phyloP scores from a whole-genome alignment of 2,888 invertebrate species.

The Cremastinae sp. region DNA sequence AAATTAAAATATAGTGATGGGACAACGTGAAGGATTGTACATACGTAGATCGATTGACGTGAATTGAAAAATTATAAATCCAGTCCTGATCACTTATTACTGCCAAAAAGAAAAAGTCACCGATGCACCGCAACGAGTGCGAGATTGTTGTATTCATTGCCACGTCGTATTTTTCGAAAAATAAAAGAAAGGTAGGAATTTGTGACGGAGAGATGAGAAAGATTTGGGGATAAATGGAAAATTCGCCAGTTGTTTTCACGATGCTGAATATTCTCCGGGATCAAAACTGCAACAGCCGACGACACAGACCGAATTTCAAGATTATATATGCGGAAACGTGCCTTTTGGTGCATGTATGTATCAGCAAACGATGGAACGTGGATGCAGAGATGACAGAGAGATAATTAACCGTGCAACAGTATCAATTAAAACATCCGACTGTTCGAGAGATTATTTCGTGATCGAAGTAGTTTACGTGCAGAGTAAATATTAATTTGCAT shows the following conservation, averaged over 20 bases:
- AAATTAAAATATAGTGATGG: constrained; percentile 29
- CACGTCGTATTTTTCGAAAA: constrained; percentile 4
- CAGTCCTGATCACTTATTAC: constrained; percentile 36
- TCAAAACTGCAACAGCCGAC: constrained; percentile 22
- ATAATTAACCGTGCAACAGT: not conserved
- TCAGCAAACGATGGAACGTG: constrained; percentile 23
- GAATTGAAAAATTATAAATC: constrained; percentile 38
- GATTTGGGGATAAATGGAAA: no score
- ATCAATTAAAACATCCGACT: no score
- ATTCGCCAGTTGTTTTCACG: constrained; percentile 25
- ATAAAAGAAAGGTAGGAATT: constrained; percentile 2
- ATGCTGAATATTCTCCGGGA: constrained; percentile 34
- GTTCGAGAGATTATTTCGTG: no score
- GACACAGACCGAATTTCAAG: constrained; percentile 31
- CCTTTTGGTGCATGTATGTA: constrained; percentile 47
- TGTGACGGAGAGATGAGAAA: not conserved
- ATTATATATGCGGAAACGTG: constrained; percentile 36
- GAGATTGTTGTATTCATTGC: constrained; percentile 15
- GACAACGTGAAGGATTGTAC: constrained; percentile 53
- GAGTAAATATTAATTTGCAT: no score
- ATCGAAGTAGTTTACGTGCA: no score
- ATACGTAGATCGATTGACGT: constrained; percentile 48
- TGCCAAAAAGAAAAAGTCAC: constrained; percentile 43
- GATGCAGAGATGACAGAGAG: not conserved
- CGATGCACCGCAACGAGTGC: constrained; percentile 22